Evolutionary conservation across 2,888 invertebrate species (phyloP), one percentile per base, ranked within the genome.

Genomic region (Drosophila infuscata): DNA sequence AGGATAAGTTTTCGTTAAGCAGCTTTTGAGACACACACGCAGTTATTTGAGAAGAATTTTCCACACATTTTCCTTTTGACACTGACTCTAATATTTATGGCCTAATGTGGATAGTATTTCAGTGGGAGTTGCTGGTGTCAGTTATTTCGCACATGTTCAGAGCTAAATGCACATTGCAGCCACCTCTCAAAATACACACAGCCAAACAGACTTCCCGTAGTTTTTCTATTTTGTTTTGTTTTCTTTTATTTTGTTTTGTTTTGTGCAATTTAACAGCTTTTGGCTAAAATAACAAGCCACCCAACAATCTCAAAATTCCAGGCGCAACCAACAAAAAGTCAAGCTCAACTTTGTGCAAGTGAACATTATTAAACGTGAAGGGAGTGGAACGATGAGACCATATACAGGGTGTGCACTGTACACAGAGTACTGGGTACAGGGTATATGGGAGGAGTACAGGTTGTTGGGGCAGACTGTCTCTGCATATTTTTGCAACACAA

Each of bases 201-300:
- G 30, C 53, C 35, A 15, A 30, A 48, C 35, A 70, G 25, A 48
- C 57, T 46, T 36, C 29, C 9, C 56, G 62, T 32, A 49, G 62
- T 70, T 57, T 33, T 35, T 68, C 67, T 76, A 74, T 76, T 89
- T 89, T 89, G 89, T 78, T 89, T 3, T 25, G 3, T 25, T 25
- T 25, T 76, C 74, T 76, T 89, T 3, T 25, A 25, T 25, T 25
- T 25, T 76, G 75, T 76, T 89, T 89, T 89, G 89, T 78, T 89
- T 89, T 88, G 76, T 81, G 88, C 89, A 85, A 85, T 85, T 85
- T 85, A 89, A 85, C 85, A 85, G 89, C 85, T 85, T 85, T 89
- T 89, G 89, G 85, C 88, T 76, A 89, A 89, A 89, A 89, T 89
- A 85, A 85, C 89, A 89, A 85, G 85, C 78, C 88, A 65, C 62